A percentile compares a stretch with the other conserved stretches of the same genome.
phyloP scores from a whole-genome alignment of 2,888 invertebrate genomes.

The Ellobium chinense region DNA sequence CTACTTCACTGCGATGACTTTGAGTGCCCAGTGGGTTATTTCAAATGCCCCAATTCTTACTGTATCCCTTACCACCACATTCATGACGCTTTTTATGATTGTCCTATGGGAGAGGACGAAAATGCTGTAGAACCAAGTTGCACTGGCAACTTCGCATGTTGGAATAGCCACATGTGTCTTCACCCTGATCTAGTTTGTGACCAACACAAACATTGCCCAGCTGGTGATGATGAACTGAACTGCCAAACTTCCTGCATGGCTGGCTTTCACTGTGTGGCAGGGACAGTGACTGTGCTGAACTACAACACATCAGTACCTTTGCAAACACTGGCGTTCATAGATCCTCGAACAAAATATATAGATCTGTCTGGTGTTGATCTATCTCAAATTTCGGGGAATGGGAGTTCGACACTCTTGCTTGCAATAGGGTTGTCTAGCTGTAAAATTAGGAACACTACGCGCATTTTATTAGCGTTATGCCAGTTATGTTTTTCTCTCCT shows the following conservation, averaged over 20 bases:
- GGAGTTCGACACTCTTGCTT: background rate
- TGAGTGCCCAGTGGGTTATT: background rate
- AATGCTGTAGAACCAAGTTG: background rate
- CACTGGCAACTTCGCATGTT: background rate
- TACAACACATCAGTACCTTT: background rate
- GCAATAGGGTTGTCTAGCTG: background rate
- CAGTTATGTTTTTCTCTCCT: no score
- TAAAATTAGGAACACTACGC: no score
- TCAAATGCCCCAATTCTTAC: slow-evolving; percentile 8
- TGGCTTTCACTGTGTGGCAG: background rate
- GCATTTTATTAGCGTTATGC: no score
- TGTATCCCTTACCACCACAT: slow-evolving; percentile 7
- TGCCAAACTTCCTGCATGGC: background rate
- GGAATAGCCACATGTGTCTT: background rate
- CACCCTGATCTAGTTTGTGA: slow-evolving; percentile 6
- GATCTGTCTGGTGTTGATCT: background rate
- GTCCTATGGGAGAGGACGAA: slow-evolving; percentile 12
- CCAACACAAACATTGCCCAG: background rate
- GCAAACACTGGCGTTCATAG: background rate
- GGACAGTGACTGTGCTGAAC: background rate
- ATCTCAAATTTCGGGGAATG: background rate
- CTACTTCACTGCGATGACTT: background rate
- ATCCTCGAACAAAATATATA: background rate
- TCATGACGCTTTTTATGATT: background rate
- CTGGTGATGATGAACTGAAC: background rate